Base-by-base conservation (phyloP, 2,888 invertebrate genomes). In the Caenorhabditis afra region DNA sequence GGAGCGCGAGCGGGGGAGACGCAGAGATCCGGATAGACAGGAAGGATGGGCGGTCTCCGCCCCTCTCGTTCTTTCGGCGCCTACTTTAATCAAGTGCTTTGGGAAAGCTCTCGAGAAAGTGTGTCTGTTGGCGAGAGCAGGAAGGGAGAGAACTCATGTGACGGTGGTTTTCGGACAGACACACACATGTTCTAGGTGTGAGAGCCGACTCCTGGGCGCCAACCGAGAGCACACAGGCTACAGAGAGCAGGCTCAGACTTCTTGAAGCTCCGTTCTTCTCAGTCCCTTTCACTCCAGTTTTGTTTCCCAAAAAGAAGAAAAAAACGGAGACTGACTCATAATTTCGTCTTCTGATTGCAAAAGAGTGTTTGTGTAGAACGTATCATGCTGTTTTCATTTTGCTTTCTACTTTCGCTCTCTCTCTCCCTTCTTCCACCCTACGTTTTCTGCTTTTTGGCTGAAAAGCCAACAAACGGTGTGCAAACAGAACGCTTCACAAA, bases 51-150 rank as follows among this genome's bases (percentile, higher is more conserved):
- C 41, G 58, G 29, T 41, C 18, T 22, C n/a, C n/a, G n/a, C n/a
- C n/a, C n/a, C n/a, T n/a, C n/a, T n/a, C n/a, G n/a, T n/a, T n/a
- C 61, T 70, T 47, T 47, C 61, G 61, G 70, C 29, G 45, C 70
- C 70, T 70, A 70, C 70, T 70, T 70, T 70, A 62, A 70, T 70
- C 70, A 70, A 70, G 70, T 70, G 55, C 61, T 62, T 62, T 62
- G 45, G 53, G 35, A 1, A 12, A 29, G 55, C 70, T 62, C 70
- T 70, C 55, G 44, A 70, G 50, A 59, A 53, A 68, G 68, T 68
- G 68, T 68, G 58, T 67, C 22, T 59, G 18, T 50, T 22, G 22
- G 20, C 49, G 22, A 10, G 18, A 47, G n/a, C 47, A 47, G 20
- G 18, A 45, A 5, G 14, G 16, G 14, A 45, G 14, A 45, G 45